Evolutionary conservation across 1,140 invertebrate species (phyloP), one percentile per base, ranked within the genome.

Genomic region (Drosophila takahashii): DNA sequence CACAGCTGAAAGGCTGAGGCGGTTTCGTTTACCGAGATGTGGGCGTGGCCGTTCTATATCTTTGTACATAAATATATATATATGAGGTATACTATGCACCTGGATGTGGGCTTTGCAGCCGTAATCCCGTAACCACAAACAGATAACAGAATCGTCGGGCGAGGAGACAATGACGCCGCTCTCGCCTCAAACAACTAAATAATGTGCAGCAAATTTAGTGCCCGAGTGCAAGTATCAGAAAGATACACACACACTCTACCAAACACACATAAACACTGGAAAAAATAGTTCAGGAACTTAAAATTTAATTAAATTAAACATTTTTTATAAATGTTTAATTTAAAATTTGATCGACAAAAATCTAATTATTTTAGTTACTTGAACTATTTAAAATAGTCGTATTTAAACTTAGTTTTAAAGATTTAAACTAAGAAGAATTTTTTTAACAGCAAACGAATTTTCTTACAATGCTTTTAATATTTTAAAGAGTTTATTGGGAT

Each of bases 151-250:
- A 83, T 74, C 61, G 61, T 78, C 62, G 79, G 69, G 44, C 13
- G 36, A 70, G 53, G 74, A 76, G 71, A 73, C 70, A 81, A 79
- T 79, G 75, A 72, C 44, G 54, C 64, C 45, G 42, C 36, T 37
- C 29, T 37, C 29, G 39, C 36, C 71, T 47, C 84, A 79, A 87
- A 87, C 84, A 87, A 83, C 83, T 87, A 89, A 89, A 87, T 87
- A 87, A 87, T 89, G 84, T 89, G 76, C 84, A 44, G 51, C 52
- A 87, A 81, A 83, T 87, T 89, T 89, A 79, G 70, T 79, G 76
- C 47, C 53, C 22, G 53, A 44, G 36, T 44, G 39, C 13, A 5
- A 57, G 39, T 56, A 71, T 53, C 59, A 47, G 44, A 64, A 52
- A 83, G 54, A 64, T 73, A 67, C 77, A 85, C 62, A 76, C 61